A percentile compares a stretch with the other conserved stretches of the same genome.
Evolutionary conservation across 2,888 invertebrate genomes (phyloP).

Genomic region (Zaprionus obscuricornis): DNA sequence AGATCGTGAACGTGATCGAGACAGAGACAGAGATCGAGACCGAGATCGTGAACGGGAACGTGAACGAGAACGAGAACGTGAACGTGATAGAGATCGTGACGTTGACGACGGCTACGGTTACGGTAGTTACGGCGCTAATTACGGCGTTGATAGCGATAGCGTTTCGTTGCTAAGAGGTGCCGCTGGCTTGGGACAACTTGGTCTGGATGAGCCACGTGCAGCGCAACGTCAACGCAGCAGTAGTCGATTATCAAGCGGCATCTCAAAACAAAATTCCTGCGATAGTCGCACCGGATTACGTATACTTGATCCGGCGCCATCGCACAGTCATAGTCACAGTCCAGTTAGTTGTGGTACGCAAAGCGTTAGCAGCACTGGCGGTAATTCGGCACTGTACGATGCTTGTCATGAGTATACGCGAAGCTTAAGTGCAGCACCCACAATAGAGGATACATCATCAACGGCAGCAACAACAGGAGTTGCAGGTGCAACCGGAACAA

Average conservation of each 20-base stretch:
- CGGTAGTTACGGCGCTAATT: too few relatives aligned
- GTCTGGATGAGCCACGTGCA: conserved; percentile 72
- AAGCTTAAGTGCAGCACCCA: conserved; percentile 65
- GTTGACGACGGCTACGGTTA: too few relatives aligned
- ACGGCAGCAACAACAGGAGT: conserved; percentile 53
- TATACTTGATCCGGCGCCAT: conserved; percentile 53
- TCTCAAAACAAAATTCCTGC: conserved; percentile 80
- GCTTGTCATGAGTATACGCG: conserved; percentile 69
- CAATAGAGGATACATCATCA: conserved; percentile 69
- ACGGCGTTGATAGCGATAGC: conserved; percentile 58
- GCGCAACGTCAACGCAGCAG: conserved; percentile 63
- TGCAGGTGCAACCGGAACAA: conserved; percentile 42
- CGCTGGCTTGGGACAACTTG: conserved; percentile 43
- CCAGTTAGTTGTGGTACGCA: conserved; percentile 67
- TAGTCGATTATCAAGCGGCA: conserved; percentile 70
- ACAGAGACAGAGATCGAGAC: too few relatives aligned
- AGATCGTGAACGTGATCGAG: conserved; percentile 35
- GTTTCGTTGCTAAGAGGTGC: conserved; percentile 69
- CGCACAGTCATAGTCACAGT: conserved; percentile 66
- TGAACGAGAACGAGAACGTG: too few relatives aligned
- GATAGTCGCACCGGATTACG: conserved; percentile 72
- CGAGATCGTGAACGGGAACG: too few relatives aligned
- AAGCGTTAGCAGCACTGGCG: conserved; percentile 61
- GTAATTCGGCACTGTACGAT: conserved; percentile 71
- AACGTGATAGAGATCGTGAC: too few relatives aligned